A percentile compares a stretch with the other conserved stretches of the same genome.
These are phyloP conservation scores for Andrena cerasifolii DNA, from an alignment of 1,140 invertebrate species.

Conservation along the genomic window DNA sequence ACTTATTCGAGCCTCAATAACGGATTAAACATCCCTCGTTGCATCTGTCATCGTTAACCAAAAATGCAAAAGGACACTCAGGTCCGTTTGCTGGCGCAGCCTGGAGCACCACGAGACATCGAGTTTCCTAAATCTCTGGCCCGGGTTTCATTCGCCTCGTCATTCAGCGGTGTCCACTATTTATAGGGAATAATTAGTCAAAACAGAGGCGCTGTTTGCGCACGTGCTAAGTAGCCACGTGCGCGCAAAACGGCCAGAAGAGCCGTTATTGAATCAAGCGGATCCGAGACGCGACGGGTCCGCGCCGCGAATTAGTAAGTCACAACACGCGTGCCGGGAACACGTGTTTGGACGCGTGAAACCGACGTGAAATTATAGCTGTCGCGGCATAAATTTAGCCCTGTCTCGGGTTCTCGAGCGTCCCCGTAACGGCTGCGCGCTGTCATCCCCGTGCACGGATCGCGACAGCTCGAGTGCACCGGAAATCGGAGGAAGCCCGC, in stretches of 20 bases:
- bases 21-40: too few species aligned
- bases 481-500: slow-evolving; percentile 42
- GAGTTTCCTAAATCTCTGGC: background rate
- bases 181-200: slow-evolving; percentile 19
- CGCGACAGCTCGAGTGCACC: slow-evolving; percentile 34
- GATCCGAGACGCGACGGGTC: background rate
- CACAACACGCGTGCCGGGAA: slow-evolving; percentile 25
- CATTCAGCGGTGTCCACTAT: background rate
- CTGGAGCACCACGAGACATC: background rate
- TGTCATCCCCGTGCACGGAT: slow-evolving; percentile 6
- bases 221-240: slow-evolving; percentile 30
- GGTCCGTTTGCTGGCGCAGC: too few species aligned
- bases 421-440: slow-evolving; percentile 11
- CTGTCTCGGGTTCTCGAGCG: background rate
- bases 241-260: slow-evolving; percentile 9
- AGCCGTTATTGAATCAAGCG: slow-evolving; percentile 19
- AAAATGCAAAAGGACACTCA: too few species aligned
- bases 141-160: background rate
- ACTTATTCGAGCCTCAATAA: too few species aligned
- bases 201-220: slow-evolving; percentile 26
- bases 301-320: slow-evolving; percentile 31
- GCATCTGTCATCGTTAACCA: too few species aligned
- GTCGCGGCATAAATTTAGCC: slow-evolving; percentile 46
- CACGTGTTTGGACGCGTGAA: slow-evolving; percentile 20
- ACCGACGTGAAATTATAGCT: slow-evolving; percentile 36